A percentile compares a stretch with the other conserved stretches of the same genome.
These are phyloP conservation scores for Crotalus horridus DNA, from an alignment of 2,113 vertebrate genomes.

Conservation along the genomic window DNA sequence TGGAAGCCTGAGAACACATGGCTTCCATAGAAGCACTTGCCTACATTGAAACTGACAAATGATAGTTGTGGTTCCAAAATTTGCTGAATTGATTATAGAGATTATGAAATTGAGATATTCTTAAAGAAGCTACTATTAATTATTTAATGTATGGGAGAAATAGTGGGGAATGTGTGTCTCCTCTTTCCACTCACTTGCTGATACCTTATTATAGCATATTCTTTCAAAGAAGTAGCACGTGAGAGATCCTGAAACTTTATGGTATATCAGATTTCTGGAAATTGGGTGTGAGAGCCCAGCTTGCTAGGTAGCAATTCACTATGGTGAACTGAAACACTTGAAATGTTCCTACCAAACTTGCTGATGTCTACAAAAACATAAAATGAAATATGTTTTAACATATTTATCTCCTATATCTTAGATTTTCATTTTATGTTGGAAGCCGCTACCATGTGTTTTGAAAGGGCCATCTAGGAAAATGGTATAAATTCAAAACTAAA, in stretches of 20 bases:
- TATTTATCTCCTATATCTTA: neutral
- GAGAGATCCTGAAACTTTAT: neutral
- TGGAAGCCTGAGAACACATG: neutral
- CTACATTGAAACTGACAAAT: neutral
- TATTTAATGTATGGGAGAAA: neutral
- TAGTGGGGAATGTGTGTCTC: neutral
- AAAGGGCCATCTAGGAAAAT: neutral
- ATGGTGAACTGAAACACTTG: neutral
- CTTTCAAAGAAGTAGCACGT: neutral
- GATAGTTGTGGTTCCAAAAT: neutral
- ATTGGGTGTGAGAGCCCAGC: neutral
- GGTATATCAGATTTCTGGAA: neutral
- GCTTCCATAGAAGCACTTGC: neutral
- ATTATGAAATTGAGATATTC: neutral
- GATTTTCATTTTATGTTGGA: conserved; percentile 58
- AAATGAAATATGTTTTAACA: neutral
- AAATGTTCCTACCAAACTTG: neutral
- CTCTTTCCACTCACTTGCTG: neutral
- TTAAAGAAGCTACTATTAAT: neutral
- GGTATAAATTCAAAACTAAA: neutral
- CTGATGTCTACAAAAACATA: neutral
- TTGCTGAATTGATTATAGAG: neutral
- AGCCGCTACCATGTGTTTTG: conserved; percentile 48
- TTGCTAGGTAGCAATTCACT: neutral
- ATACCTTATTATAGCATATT: neutral